These are phyloP conservation scores for Suncus etruscus DNA, from an alignment of 2,113 vertebrate genomes.

Conservation along the genomic window DNA sequence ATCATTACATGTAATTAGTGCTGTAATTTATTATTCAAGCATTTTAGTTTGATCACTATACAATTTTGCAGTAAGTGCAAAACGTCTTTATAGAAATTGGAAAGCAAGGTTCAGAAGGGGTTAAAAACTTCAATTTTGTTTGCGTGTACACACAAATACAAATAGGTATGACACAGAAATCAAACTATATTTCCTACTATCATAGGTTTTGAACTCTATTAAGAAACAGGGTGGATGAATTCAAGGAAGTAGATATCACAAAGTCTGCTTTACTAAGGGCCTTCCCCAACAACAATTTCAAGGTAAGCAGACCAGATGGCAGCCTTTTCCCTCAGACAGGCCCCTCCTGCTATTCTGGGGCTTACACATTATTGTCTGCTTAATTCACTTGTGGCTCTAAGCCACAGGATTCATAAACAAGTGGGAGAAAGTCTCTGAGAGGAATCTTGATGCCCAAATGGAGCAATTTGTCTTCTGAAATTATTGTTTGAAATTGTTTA, in stretches of 20 bases:
- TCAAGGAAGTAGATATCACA: background rate
- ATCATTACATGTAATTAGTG: background rate
- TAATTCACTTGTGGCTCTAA: slow-evolving; percentile 73
- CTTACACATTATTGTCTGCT: slow-evolving; percentile 18
- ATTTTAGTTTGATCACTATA: background rate
- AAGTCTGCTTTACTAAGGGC: background rate
- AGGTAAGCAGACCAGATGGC: slow-evolving; percentile 62
- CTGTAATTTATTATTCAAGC: no score
- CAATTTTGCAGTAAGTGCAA: background rate
- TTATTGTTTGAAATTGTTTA: slow-evolving; percentile 83
- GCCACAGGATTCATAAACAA: slow-evolving; percentile 80
- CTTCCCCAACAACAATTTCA: slow-evolving; percentile 60
- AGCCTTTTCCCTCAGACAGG: background rate
- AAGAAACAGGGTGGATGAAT: background rate
- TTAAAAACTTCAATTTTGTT: background rate
- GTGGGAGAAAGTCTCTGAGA: slow-evolving; percentile 79
- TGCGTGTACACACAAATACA: background rate
- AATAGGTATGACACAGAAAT: background rate
- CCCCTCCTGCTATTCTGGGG: background rate
- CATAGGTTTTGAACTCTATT: background rate
- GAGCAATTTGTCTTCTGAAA: slow-evolving; percentile 77
- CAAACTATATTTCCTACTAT: background rate
- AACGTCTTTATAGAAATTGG: background rate
- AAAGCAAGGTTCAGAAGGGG: background rate
- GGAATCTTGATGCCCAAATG: slow-evolving; percentile 78